phyloP scores from a whole-genome alignment of 1,140 invertebrate genomes.

The Parasteatoda tepidariorum region DNA sequence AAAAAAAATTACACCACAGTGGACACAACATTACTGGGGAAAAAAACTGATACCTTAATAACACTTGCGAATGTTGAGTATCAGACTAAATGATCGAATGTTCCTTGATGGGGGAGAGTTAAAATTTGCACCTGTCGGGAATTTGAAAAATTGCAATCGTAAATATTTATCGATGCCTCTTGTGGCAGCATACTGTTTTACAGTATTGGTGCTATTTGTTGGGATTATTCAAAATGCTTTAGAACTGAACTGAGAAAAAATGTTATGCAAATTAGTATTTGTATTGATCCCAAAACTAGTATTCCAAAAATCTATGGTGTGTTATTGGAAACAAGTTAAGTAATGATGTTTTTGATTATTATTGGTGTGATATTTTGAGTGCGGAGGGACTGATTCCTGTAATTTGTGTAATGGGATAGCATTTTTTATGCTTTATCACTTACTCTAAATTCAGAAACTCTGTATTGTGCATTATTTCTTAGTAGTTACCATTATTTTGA shows the following conservation, averaged over 20 bases:
- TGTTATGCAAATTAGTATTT: slow-evolving; percentile 40
- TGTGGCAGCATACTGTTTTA: neutral
- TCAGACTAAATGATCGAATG: slow-evolving; percentile 26
- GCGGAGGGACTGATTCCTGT: too few species aligned
- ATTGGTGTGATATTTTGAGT: neutral
- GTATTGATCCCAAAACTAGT: slow-evolving; percentile 27
- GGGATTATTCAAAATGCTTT: neutral
- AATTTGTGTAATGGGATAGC: too few species aligned
- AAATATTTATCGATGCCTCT: slow-evolving; percentile 50
- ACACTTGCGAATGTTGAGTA: slow-evolving; percentile 33
- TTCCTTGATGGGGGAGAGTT: neutral
- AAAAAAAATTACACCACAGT: slow-evolving; percentile 2
- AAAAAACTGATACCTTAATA: slow-evolving; percentile 58
- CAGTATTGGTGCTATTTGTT: neutral
- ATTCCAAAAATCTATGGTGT: neutral
- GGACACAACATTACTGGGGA: slow-evolving; percentile 7
- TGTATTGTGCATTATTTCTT: too few species aligned
- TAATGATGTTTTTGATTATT: slow-evolving; percentile 13
- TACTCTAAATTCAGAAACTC: too few species aligned
- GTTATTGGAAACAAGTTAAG: slow-evolving; percentile 27
- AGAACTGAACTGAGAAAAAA: neutral
- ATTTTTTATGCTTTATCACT: too few species aligned
- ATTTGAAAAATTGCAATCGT: slow-evolving; percentile 50
- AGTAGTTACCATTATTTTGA: too few species aligned
- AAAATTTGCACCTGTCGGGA: slow-evolving; percentile 53